Evolutionary conservation across 2,113 vertebrate species (phyloP), one percentile per base, ranked within the genome.

Genomic region (Naja naja): DNA sequence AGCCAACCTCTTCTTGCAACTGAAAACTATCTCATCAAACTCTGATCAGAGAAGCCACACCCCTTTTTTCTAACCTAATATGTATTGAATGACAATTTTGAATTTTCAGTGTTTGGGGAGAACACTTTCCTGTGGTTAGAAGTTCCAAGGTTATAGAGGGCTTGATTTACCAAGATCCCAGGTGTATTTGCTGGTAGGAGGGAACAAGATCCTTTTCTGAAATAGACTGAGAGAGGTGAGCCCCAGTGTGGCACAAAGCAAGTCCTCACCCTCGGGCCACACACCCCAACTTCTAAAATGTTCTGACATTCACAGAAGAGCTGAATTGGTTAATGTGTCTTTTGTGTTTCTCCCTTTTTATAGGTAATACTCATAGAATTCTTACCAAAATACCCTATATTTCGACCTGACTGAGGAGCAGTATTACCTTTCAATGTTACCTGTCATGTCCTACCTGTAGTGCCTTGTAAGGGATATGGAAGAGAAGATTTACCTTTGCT

Each of bases 321-420:
- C 90, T 88, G 87, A 94, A 93, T 94, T 96, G 95, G 55, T 97
- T 95, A 97, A 96, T 94, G 10, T 96, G 87, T 95, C 95, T 94
- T 90, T 90, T 97, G 69, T 96, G 60, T 95, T 91, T 92, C 93
- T 91, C 94, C 94, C 96, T 97, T 96, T 97, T 97, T 97, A 81
- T 96, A 99, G 99, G 99, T 99, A 96, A 99, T 99, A 98, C 98
- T 99, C 98, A 99, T 99, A 99, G 99, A 99, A 98, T 99, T 99
- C 98, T 97, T 99, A 98, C 99, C 98, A 97, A 99, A 99, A 98
- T 99, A 99, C 96, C 99, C 99, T 96, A 99, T 99, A 98, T 99
- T 99, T 96, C 98, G 99, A 98, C 99, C 99, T 60, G 99, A 99
- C 98, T 99, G 98, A 99, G 97, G 97, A 98, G 95, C 97, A 97